Conservation (phyloP, 2,888 invertebrate genomes). For the Agapostemon virescens region DNA sequence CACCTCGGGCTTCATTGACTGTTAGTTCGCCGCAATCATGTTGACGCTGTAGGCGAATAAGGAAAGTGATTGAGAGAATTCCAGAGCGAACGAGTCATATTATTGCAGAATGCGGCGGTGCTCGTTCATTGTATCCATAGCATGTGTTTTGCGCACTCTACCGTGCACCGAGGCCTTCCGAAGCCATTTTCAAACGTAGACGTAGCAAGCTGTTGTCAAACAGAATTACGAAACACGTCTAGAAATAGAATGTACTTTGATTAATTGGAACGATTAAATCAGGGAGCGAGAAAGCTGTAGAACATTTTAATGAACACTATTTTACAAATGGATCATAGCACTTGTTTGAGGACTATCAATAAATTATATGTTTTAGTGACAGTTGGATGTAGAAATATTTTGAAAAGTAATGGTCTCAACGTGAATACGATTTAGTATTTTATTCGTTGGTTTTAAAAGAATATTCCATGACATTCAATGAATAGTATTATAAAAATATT, state of each 20-base stretch:
- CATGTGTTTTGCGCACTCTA: background rate
- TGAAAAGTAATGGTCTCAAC: background rate
- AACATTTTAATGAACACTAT: background rate
- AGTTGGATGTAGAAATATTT: background rate
- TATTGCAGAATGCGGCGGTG: background rate
- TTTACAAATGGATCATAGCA: background rate
- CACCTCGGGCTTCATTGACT: background rate
- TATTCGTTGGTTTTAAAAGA: no score
- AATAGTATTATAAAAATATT: no score
- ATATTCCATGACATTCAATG: no score
- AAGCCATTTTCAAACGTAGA: background rate
- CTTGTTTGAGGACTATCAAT: no score
- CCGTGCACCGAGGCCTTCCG: background rate
- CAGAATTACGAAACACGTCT: background rate
- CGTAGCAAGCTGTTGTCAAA: background rate
- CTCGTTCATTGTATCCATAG: background rate
- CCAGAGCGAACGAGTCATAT: background rate
- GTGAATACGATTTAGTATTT: no score
- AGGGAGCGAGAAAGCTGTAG: background rate
- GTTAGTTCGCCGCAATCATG: background rate
- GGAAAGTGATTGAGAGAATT: background rate
- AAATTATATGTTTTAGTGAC: no score
- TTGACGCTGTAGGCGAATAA: background rate
- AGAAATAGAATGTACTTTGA: background rate
- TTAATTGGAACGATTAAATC: background rate